A percentile compares a stretch with the other conserved stretches of the same genome.
These are phyloP conservation scores for Mycetomoellerius zeteki DNA, from an alignment of 1,140 invertebrate species.

Conservation along the genomic window DNA sequence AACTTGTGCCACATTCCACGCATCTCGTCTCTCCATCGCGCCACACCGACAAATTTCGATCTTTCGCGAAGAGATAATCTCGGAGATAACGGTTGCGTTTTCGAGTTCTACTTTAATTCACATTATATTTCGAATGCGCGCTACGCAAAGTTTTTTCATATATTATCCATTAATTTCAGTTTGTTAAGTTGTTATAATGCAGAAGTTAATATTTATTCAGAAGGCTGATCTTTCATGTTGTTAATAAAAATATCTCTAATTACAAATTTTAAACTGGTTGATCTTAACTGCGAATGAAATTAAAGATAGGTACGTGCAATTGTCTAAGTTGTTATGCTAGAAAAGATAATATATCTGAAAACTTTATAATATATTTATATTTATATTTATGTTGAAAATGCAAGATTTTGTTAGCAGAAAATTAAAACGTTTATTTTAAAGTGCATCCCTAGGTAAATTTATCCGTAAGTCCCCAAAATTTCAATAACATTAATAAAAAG, in stretches of 20 bases:
- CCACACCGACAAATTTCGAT: neutral
- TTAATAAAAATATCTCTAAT: neutral
- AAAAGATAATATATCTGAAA: neutral
- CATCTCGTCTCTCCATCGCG: slow-evolving; percentile 21
- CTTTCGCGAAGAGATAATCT: neutral
- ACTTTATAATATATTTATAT: neutral
- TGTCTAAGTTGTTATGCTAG: neutral
- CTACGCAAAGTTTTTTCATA: neutral
- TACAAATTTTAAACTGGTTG: neutral
- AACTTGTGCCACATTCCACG: slow-evolving; percentile 42
- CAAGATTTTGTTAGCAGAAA: neutral
- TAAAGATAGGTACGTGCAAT: neutral
- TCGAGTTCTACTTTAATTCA: neutral
- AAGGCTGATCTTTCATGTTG: neutral
- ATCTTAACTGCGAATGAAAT: neutral
- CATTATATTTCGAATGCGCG: neutral
- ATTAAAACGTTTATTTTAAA: slow-evolving; percentile 11
- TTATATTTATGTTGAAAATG: neutral
- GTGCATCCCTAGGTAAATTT: neutral
- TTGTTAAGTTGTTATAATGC: neutral
- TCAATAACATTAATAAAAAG: no score
- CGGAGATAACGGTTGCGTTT: neutral
- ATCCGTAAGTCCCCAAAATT: neutral
- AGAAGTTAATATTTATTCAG: neutral
- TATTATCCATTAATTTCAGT: neutral